These are phyloP conservation scores for Rhynchonycteris naso DNA, from an alignment of 2,797 vertebrate genomes.

Conservation along the genomic window DNA sequence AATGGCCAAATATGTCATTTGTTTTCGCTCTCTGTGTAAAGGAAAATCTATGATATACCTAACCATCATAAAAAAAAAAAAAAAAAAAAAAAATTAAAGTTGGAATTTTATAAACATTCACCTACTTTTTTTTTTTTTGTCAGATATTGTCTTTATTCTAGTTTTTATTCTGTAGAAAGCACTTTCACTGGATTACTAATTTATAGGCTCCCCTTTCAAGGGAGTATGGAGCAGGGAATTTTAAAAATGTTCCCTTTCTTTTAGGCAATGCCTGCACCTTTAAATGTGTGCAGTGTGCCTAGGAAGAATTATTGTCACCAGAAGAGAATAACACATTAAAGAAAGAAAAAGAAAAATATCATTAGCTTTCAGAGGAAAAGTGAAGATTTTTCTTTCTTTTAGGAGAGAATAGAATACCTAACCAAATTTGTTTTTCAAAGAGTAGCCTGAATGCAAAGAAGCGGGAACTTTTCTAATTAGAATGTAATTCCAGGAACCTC, in stretches of 20 bases:
- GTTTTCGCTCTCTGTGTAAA: neutral
- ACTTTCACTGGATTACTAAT: neutral
- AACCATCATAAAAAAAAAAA: neutral
- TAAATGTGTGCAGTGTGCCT: neutral
- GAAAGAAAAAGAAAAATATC: neutral
- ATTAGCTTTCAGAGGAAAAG: slow-evolving; percentile 57
- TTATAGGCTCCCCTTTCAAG: neutral
- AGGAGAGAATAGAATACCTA: slow-evolving; percentile 33
- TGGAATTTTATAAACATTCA: neutral
- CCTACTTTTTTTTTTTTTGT: neutral
- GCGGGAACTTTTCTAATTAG: slow-evolving; percentile 74
- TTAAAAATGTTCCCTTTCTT: neutral
- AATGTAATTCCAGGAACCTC: slow-evolving; percentile 75
- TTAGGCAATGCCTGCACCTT: neutral
- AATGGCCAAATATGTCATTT: neutral
- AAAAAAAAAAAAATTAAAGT: neutral
- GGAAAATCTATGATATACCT: neutral
- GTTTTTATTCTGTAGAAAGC: neutral
- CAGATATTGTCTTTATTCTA: neutral
- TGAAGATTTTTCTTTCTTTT: neutral
- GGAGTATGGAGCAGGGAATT: neutral
- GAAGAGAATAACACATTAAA: slow-evolving; percentile 14
- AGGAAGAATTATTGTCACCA: neutral
- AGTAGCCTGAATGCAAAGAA: slow-evolving; percentile 70
- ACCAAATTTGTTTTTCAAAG: slow-evolving; percentile 76